These are phyloP conservation scores for Anthopleura xanthogrammica DNA, from an alignment of 92 coral and sea anemone genomes.

Conservation along the genomic window DNA sequence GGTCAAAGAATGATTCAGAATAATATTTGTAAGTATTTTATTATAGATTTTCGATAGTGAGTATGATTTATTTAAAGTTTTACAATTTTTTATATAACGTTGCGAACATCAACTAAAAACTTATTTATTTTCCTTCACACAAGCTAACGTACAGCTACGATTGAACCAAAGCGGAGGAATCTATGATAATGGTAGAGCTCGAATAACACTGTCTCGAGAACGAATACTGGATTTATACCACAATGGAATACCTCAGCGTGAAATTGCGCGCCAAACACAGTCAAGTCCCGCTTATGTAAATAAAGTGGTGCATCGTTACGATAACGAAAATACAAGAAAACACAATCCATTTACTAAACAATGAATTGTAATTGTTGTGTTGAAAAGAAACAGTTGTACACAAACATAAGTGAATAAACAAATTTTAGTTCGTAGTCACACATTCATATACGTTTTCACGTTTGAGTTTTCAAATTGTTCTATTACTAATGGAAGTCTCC, in stretches of 20 bases:
- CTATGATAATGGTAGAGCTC: not conserved
- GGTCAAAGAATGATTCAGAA: not conserved
- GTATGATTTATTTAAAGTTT: not conserved
- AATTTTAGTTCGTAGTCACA: conserved; percentile 23
- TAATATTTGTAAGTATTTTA: not conserved
- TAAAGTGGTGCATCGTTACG: conserved; percentile 21
- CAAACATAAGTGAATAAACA: too few relatives aligned
- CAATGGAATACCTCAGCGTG: not conserved
- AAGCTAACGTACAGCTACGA: not conserved
- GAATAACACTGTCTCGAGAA: not conserved
- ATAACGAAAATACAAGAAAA: conserved; percentile 35
- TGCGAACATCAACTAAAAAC: too few relatives aligned
- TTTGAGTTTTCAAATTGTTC: conserved; percentile 28
- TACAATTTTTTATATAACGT: not conserved
- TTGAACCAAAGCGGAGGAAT: not conserved
- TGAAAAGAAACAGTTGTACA: too few relatives aligned
- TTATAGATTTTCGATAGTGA: not conserved
- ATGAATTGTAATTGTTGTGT: too few relatives aligned
- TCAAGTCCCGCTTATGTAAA: conserved; percentile 18
- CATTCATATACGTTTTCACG: conserved; percentile 14
- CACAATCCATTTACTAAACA: conserved; percentile 35
- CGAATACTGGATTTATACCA: not conserved
- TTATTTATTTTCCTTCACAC: not conserved
- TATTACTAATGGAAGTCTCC: conserved; percentile 1
- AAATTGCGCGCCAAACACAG: not conserved